Conservation (phyloP, 2,113 vertebrate genomes). For the Lagenorhynchus albirostris region DNA sequence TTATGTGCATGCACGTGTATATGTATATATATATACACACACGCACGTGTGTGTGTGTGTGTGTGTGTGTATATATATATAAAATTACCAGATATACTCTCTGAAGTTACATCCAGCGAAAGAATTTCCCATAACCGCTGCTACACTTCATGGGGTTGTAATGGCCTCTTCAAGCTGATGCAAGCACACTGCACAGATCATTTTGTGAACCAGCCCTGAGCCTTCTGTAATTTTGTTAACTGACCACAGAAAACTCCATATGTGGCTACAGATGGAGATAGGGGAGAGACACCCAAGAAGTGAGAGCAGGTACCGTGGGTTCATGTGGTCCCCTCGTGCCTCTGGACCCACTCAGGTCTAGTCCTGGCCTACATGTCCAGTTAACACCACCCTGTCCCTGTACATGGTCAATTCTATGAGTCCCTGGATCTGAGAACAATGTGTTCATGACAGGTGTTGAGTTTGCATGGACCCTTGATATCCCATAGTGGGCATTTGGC, state of each 20-base stretch:
- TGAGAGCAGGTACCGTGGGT: not conserved
- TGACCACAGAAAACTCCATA: not conserved
- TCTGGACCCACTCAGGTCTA: not conserved
- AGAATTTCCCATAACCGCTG: not conserved
- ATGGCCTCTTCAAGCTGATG: not conserved
- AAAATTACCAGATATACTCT: not conserved
- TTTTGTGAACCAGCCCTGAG: not conserved
- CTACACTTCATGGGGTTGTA: not conserved
- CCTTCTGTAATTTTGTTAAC: not conserved
- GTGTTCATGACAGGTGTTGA: not conserved
- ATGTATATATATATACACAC: too few species aligned
- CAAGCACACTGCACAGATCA: not conserved
- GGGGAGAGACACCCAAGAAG: not conserved
- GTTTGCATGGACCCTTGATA: not conserved
- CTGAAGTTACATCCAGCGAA: not conserved
- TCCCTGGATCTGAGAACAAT: not conserved
- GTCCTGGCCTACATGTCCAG: not conserved
- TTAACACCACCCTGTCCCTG: not conserved
- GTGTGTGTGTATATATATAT: not conserved
- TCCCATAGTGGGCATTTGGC: not conserved
- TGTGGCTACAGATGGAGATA: not conserved
- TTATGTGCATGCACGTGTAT: fast-evolving
- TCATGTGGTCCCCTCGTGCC: not conserved
- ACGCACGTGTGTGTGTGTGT: not conserved
- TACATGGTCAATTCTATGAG: not conserved